These are phyloP conservation scores for Lagopus leucura DNA, from an alignment of 2,113 vertebrate species.

Conservation along the genomic window DNA sequence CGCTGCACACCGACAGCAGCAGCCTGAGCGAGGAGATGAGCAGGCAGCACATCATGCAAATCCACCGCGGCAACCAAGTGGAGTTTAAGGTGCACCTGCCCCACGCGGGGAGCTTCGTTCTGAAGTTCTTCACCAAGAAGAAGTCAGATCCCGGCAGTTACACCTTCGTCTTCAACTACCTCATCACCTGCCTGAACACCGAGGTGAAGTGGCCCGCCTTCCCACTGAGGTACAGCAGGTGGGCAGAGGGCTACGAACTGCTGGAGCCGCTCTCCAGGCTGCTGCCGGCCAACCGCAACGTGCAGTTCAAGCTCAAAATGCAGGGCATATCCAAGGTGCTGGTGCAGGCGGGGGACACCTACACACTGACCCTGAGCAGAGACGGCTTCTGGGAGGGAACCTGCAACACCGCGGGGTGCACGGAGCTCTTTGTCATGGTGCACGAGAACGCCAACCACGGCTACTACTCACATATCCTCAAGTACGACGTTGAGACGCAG, in stretches of 20 bases:
- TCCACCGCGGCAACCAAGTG: conserved; percentile 57
- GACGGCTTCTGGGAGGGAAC: conserved; percentile 83
- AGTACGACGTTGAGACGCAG: conserved; percentile 77
- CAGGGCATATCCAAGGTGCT: conserved; percentile 77
- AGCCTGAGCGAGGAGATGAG: conserved; percentile 57
- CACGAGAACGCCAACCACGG: conserved; percentile 81
- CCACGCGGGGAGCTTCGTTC: conserved; percentile 77
- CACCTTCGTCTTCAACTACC: conserved; percentile 82
- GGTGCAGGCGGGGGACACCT: conserved; percentile 70
- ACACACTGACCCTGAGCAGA: conserved; percentile 69
- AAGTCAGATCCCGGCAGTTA: conserved; percentile 78
- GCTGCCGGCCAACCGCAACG: conserved; percentile 77
- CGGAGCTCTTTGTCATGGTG: conserved; percentile 81
- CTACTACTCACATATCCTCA: conserved; percentile 80
- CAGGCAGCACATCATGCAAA: conserved; percentile 77
- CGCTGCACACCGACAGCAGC: conserved; percentile 62
- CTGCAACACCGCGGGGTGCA: conserved; percentile 79
- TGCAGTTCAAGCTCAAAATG: conserved; percentile 82
- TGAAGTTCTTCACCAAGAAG: conserved; percentile 81
- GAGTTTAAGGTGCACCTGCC: conserved; percentile 83
- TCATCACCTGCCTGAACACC: conserved; percentile 79
- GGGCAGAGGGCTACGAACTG: conserved; percentile 80
- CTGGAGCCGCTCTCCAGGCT: conserved; percentile 80
- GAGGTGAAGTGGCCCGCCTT: conserved; percentile 82
- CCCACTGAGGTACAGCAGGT: conserved; percentile 77